Base-by-base conservation (phyloP, 2,797 vertebrate species). In the Naso thynnoides region DNA sequence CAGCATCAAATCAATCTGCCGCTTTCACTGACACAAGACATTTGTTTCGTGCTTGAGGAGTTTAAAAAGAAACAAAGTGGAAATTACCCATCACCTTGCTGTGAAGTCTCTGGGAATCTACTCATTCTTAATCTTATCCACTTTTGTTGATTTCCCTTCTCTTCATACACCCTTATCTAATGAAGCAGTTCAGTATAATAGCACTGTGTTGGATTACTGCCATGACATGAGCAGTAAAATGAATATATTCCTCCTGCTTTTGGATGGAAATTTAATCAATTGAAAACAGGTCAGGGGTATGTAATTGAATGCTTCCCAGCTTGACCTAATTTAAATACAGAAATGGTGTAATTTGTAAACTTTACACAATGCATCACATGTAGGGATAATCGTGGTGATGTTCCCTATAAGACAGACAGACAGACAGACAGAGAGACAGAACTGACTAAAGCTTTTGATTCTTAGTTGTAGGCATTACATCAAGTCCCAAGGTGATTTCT, bases 191-290 rank as follows among this genome's bases (percentile, higher is more conserved):
- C 62, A 2, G 52, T 31, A 44, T 80, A 83, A 74, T 16, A 49
- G 66, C 48, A 1, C 56, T 16, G 78, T 55, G 55, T 65, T 80
- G 76, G 73, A 86, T 60, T 73, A 54, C 71, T 84, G 73, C 67
- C 69, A 71, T 70, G 70, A 69, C 63, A 77, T 70, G 78, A 58
- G 67, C 79, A 79, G 70, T 69, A 64, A 70, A 80, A 91, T 88
- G 45, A 88, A 84, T 76, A 75, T 61, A 81, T 84, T 77, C 56
- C 63, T 61, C 5, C 23, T 14, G 36, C 75, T 76, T 86, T 78
- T 55, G 48, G 59, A 72, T 58, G 75, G 80, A 78, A 83, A 87
- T 87, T 44, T 77, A 84, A 88, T 86, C 82, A 78, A 70, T 84
- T 78, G 72, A 74, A 87, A 89, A 78, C 57, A 63, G 73, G 78